Evolutionary conservation across 2,113 vertebrate genomes (phyloP).

Genomic region (Brachypteracias leptosomus): DNA sequence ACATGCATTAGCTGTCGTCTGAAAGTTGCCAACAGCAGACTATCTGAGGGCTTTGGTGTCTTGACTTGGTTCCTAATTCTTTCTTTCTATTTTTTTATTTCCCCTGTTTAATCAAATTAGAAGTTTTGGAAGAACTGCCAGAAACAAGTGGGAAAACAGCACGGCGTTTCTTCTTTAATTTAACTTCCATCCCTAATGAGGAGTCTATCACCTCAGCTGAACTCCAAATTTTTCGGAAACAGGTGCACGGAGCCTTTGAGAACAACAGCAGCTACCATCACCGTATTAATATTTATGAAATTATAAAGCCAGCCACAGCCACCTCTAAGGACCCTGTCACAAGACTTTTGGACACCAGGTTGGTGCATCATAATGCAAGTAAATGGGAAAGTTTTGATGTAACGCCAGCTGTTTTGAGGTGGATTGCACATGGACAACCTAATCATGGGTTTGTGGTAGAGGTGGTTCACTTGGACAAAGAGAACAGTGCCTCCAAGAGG

Average conservation of each 20-base stretch:
- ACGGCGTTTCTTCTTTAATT: slow-evolving; percentile 96
- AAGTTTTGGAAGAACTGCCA: slow-evolving; percentile 91
- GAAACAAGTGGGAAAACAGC: slow-evolving; percentile 87
- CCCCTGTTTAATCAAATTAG: slow-evolving; percentile 70
- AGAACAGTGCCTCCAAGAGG: slow-evolving; percentile 76
- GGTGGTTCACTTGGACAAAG: slow-evolving; percentile 85
- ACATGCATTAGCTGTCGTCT: neutral
- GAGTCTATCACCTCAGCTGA: slow-evolving; percentile 95
- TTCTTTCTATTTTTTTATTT: neutral
- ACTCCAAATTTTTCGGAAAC: slow-evolving; percentile 93
- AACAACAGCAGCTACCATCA: slow-evolving; percentile 81
- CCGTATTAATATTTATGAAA: slow-evolving; percentile 98
- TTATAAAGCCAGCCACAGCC: slow-evolving; percentile 82
- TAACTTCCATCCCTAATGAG: slow-evolving; percentile 89
- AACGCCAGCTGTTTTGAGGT: slow-evolving; percentile 89
- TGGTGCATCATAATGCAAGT: slow-evolving; percentile 91
- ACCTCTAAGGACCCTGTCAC: slow-evolving; percentile 82
- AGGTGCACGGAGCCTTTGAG: slow-evolving; percentile 79
- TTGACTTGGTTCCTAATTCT: slow-evolving; percentile 20
- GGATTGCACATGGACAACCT: slow-evolving; percentile 87
- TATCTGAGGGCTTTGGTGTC: neutral
- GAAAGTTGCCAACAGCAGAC: neutral
- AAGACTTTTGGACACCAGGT: slow-evolving; percentile 94
- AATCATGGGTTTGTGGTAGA: slow-evolving; percentile 96
- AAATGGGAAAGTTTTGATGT: slow-evolving; percentile 98